Conservation (phyloP, 2,113 vertebrate species). For the Calypte anna region DNA sequence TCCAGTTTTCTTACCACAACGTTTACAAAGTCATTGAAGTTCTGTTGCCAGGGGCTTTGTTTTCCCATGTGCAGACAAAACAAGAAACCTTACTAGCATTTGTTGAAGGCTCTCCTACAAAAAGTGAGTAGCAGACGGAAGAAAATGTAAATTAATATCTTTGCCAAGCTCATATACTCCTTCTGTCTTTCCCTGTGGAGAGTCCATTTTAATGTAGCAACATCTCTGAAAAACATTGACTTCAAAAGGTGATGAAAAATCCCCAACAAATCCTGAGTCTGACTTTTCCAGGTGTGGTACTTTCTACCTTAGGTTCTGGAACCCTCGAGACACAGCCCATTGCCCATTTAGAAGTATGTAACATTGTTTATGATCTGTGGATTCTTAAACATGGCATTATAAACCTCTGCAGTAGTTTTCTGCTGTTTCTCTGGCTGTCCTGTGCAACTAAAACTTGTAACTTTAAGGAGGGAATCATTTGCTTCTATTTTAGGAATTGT, state of each 20-base stretch:
- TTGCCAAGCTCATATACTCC: background rate
- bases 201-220: background rate
- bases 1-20: background rate
- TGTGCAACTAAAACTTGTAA: background rate
- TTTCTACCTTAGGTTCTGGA: background rate
- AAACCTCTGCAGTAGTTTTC: background rate
- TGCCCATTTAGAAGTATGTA: background rate
- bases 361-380: background rate
- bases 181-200: background rate
- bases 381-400: background rate
- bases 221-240: background rate
- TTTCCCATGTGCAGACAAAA: background rate
- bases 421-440: background rate
- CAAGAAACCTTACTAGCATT: background rate
- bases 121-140: background rate
- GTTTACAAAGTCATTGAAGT: background rate
- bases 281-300: background rate
- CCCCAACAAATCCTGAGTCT: background rate
- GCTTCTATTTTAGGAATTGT: background rate
- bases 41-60: background rate
- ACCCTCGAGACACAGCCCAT: background rate
- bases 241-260: background rate
- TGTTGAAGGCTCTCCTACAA: background rate
- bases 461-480: fast-evolving
- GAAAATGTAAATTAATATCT: background rate